phyloP scores from a whole-genome alignment of 2,888 invertebrate genomes.

The Phyllotreta cruciferae region DNA sequence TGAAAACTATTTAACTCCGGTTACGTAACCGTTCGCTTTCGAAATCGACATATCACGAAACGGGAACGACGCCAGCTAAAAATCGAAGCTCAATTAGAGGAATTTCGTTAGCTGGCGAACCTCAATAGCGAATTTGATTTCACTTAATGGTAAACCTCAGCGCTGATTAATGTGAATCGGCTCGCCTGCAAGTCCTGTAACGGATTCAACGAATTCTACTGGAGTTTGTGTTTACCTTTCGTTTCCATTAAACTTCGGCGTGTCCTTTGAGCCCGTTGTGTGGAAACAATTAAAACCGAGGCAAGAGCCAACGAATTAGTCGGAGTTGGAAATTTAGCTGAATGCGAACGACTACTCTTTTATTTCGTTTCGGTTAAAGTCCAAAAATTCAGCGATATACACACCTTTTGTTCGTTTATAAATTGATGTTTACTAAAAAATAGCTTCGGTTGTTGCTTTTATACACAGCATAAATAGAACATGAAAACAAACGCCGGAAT shows the following conservation, averaged over 20 bases:
- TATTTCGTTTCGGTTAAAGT: too few relatives aligned
- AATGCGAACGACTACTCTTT: neutral
- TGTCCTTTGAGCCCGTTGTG: conserved; percentile 4
- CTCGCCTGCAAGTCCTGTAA: neutral
- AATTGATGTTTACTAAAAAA: too few relatives aligned
- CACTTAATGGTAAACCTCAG: conserved; percentile 11
- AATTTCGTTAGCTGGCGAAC: conserved; percentile 9
- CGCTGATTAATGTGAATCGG: conserved; percentile 11
- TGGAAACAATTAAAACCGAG: conserved; percentile 4
- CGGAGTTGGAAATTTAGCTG: neutral
- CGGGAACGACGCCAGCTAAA: conserved; percentile 8
- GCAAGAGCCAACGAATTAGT: neutral
- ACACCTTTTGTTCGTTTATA: too few relatives aligned
- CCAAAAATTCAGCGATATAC: too few relatives aligned
- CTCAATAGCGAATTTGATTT: conserved; percentile 12
- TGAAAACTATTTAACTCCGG: too few relatives aligned
- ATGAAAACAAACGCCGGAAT: neutral
- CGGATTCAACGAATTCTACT: neutral
- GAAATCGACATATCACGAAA: too few relatives aligned
- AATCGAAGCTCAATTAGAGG: conserved; percentile 7
- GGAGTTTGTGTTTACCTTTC: conserved; percentile 10
- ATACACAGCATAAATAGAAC: too few relatives aligned
- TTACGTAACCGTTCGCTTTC: too few relatives aligned
- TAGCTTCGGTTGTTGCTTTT: too few relatives aligned
- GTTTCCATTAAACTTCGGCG: conserved; percentile 9